These are phyloP conservation scores for Dendrocincla fuliginosa DNA, from an alignment of 2,797 vertebrate genomes.

Conservation along the genomic window DNA sequence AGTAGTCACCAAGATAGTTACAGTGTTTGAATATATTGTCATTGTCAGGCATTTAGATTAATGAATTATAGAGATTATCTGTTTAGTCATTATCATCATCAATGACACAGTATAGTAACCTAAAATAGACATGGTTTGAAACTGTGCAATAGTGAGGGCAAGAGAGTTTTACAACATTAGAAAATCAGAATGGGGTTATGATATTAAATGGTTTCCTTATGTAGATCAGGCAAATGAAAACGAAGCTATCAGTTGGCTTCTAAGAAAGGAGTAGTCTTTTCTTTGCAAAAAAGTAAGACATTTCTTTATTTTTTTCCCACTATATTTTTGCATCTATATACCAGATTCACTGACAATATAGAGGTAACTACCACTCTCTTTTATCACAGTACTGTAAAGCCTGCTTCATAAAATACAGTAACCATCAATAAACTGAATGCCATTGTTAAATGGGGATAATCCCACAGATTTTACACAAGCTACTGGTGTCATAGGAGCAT, in stretches of 20 bases:
- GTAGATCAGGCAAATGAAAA: background rate
- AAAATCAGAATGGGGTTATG: background rate
- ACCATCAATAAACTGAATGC: background rate
- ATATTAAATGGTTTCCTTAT: background rate
- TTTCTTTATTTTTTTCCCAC: background rate
- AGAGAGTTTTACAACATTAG: background rate
- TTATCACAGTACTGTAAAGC: background rate
- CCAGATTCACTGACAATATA: background rate
- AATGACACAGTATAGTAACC: background rate
- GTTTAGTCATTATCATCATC: background rate
- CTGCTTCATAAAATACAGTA: background rate
- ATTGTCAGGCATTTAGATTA: background rate
- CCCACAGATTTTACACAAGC: background rate
- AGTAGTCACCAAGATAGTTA: background rate
- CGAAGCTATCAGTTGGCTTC: background rate
- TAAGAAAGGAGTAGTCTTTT: background rate
- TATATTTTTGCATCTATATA: background rate
- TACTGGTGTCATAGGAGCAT: accelerated
- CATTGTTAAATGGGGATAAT: accelerated
- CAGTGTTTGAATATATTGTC: background rate
- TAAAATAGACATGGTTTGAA: background rate
- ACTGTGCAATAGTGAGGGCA: background rate
- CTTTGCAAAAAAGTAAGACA: background rate
- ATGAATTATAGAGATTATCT: background rate
- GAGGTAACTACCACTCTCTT: background rate